Evolutionary conservation across 2,888 invertebrate species (phyloP).

Genomic region (Polydrusus tereticollis): DNA sequence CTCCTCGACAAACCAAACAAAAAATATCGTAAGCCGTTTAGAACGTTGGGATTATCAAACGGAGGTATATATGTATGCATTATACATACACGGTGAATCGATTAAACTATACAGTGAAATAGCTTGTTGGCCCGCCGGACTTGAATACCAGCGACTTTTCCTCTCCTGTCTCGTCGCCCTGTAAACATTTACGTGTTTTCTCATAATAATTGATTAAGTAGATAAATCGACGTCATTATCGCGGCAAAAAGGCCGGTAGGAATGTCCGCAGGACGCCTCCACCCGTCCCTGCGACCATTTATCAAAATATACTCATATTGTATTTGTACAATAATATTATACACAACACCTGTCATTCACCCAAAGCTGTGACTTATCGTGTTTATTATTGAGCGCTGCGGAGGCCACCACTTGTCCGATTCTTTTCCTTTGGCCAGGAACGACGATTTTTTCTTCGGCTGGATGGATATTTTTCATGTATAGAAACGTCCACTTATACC

Average conservation of each 20-base stretch:
- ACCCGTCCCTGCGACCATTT: conserved; percentile 52
- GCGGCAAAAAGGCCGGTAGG: conserved; percentile 53
- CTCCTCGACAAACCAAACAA: conserved; percentile 9
- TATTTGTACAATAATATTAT: conserved; percentile 55
- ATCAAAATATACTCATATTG: conserved; percentile 57
- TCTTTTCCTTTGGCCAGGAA: conserved; percentile 49
- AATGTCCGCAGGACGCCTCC: conserved; percentile 55
- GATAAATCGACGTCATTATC: conserved; percentile 55
- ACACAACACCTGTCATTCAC: conserved; percentile 59
- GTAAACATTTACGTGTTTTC: conserved; percentile 10
- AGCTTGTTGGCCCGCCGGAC: not conserved
- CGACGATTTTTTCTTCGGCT: conserved; percentile 45
- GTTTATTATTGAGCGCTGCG: conserved; percentile 53
- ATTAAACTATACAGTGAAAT: no score
- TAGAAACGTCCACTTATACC: not conserved
- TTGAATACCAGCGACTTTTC: not conserved
- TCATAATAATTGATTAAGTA: conserved; percentile 56
- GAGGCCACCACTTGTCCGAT: conserved; percentile 27
- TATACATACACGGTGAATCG: no score
- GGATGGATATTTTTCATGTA: conserved; percentile 49
- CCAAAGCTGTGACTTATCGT: conserved; percentile 56
- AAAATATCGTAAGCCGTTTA: conserved; percentile 28
- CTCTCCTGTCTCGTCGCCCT: not conserved
- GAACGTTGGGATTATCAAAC: not conserved
- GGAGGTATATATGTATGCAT: no score